phyloP scores from a whole-genome alignment of 2,113 vertebrate species.

The Microtus oregoni region DNA sequence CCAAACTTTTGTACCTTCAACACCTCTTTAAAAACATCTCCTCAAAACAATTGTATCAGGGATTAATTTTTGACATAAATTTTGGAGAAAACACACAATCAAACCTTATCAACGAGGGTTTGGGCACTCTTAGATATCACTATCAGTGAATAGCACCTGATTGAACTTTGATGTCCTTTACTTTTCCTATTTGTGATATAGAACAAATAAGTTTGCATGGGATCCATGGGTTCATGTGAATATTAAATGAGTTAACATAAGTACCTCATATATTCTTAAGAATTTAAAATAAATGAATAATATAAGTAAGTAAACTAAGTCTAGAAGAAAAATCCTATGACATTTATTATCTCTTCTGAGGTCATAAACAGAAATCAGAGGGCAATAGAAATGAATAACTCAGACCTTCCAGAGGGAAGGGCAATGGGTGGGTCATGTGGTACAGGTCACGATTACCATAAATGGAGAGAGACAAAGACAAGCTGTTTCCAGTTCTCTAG shows the following conservation, averaged over 20 bases:
- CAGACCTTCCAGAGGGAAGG: neutral
- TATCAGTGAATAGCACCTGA: neutral
- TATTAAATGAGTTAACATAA: neutral
- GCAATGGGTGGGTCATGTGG: no score
- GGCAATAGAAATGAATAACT: neutral
- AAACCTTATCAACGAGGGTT: neutral
- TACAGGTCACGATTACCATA: neutral
- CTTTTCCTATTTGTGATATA: neutral
- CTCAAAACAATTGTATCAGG: neutral
- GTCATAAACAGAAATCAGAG: conserved; percentile 3
- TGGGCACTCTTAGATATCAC: neutral
- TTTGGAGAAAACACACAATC: neutral
- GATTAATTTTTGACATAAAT: neutral
- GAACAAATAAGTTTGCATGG: neutral
- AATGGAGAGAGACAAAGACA: no score
- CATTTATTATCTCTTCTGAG: neutral
- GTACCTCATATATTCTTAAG: neutral
- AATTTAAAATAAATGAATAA: neutral
- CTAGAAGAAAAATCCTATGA: neutral
- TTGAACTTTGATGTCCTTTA: neutral
- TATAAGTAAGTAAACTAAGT: neutral
- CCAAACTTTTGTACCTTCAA: neutral
- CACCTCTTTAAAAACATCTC: neutral
- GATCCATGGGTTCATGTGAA: neutral
- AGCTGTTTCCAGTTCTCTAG: neutral